Evolutionary conservation across 2,888 invertebrate genomes (phyloP), one percentile per base, ranked within the genome.

Genomic region (Eristalis tenax): DNA sequence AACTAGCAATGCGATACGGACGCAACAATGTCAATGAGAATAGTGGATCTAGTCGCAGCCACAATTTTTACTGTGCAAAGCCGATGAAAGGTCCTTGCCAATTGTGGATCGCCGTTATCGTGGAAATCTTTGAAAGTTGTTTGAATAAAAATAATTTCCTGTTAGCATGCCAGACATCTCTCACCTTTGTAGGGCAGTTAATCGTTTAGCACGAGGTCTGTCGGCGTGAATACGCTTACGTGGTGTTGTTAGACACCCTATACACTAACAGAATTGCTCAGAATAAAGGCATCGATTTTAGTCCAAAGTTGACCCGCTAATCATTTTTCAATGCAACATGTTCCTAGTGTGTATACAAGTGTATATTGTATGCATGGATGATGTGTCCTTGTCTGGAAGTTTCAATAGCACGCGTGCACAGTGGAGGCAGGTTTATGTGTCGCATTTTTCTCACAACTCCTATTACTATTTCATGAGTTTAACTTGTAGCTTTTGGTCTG

Each of bases 331-430:
- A 43, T 79, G 68, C 69, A 78, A 68, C 64, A 26, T 64, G 50
- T 18, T 50, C 50, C 50, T 18, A 8, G 8, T 18, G 18, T 50
- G 4, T 50, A 18, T 50, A 50, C 50, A 18, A 50, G 50, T 43
- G 43, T 43, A 43, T 1, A n/a, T 18, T 50, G n/a, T 69, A 63
- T 43, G 43, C 23, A 38, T 26, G 15, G 59, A 59, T 26, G 59
- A 50, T 15, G 50, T 63, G 74, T 69, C 61, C 50, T 76, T 35
- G 68, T 56, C 74, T 71, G 26, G 69, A 85, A 85, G 59, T 81
- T 73, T 82, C 81, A 82, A 81, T 85, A 80, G 68, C 84, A 81
- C 76, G 81, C 81, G 85, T 81, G 85, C 70, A 75, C 26, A 73
- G 10, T 50, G 15, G 43, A 77, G 71, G 76, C 77, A 81, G 81